A percentile compares a stretch with the other conserved stretches of the same genome.
phyloP scores from a whole-genome alignment of 1,140 invertebrate species.

The Trichonephila inaurata region DNA sequence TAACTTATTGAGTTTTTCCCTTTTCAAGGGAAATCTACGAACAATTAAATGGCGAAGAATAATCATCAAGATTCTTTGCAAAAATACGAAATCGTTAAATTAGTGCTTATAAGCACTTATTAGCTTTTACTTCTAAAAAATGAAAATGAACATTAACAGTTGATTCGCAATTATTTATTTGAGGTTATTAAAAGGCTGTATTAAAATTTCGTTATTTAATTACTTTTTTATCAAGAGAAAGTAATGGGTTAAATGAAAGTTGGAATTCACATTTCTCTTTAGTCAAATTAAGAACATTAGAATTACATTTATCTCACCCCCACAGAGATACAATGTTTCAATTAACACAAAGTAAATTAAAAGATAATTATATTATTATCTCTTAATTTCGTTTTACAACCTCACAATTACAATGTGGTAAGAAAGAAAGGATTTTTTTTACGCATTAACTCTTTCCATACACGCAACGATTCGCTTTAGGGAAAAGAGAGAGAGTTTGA shows the following conservation, averaged over 20 bases:
- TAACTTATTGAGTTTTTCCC: neutral
- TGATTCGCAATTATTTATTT: neutral
- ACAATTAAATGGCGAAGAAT: too few species aligned
- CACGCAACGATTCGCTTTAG: neutral
- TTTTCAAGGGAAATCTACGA: neutral
- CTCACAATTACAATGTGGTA: neutral
- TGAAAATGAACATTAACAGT: neutral
- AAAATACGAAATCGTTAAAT: neutral
- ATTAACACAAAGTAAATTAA: slow-evolving; percentile 44
- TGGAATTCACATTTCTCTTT: neutral
- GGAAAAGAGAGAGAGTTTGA: too few species aligned
- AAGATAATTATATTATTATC: neutral
- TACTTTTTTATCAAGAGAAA: neutral
- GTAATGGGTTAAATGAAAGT: neutral
- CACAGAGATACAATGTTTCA: neutral
- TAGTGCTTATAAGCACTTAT: neutral
- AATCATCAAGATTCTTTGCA: too few species aligned
- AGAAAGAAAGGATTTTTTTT: neutral
- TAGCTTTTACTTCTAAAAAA: neutral
- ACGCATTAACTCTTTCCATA: neutral
- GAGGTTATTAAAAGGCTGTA: neutral
- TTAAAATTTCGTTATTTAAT: neutral
- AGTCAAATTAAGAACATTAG: neutral
- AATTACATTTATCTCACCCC: neutral
- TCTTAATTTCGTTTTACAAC: slow-evolving; percentile 38